phyloP scores from a whole-genome alignment of 2,888 invertebrate species.

The Ariolimax columbianus region DNA sequence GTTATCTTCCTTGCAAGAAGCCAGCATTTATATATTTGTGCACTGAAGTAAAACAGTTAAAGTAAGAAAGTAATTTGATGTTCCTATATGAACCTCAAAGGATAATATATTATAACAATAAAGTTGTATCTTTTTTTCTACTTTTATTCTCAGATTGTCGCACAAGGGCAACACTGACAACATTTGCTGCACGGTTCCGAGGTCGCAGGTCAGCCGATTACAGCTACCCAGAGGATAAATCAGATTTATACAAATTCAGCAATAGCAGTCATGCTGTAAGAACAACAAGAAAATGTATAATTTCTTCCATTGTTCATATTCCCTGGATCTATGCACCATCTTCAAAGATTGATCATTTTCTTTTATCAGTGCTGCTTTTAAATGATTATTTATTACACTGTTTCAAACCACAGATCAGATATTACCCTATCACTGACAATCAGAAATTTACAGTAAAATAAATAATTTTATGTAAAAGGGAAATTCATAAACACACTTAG shows the following conservation, averaged over 20 bases:
- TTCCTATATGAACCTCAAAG: too few relatives aligned
- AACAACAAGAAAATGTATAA: neutral
- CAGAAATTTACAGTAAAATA: too few relatives aligned
- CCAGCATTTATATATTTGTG: too few relatives aligned
- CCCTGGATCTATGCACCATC: neutral
- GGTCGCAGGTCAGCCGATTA: slow-evolving; percentile 64
- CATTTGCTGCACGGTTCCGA: slow-evolving; percentile 74
- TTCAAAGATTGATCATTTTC: neutral
- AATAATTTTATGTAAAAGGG: too few relatives aligned
- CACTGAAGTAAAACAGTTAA: too few relatives aligned
- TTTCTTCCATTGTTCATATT: neutral
- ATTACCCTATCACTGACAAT: too few relatives aligned
- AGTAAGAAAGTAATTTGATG: too few relatives aligned
- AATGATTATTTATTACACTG: neutral
- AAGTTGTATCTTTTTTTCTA: neutral
- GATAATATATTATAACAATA: neutral
- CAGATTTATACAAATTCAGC: slow-evolving; percentile 19
- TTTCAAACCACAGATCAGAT: neutral
- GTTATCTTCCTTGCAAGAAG: too few relatives aligned
- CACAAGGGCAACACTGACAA: slow-evolving; percentile 76
- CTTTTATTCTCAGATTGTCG: slow-evolving; percentile 74
- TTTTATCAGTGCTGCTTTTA: neutral
- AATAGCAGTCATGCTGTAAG: slow-evolving; percentile 14
- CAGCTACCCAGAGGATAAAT: slow-evolving; percentile 64
- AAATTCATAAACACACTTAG: too few relatives aligned